Conservation (phyloP, 30 jellyfish, hydroid and myxozoan species). For the Pelagia noctiluca region DNA sequence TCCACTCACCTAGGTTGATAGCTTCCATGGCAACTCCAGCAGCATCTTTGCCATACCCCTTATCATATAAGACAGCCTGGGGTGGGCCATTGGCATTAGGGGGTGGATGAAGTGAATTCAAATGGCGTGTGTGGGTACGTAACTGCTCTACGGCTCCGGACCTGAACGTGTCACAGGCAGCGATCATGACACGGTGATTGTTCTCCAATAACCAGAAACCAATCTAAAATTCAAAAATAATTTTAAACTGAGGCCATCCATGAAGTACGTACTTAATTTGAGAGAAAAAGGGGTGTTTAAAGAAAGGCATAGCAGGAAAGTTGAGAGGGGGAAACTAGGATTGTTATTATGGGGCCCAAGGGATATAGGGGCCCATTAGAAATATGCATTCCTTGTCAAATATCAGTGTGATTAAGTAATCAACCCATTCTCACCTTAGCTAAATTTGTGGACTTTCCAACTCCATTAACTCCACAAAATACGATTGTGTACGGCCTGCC, state of each 20-base stretch:
- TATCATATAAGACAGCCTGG: conserved; percentile 81
- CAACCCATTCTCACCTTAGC: too few relatives aligned
- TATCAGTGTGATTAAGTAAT: too few relatives aligned
- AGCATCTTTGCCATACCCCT: conserved; percentile 99
- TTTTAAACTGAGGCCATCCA: too few relatives aligned
- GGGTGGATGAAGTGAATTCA: conserved; percentile 95
- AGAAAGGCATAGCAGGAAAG: neutral
- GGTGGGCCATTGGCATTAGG: conserved; percentile 82
- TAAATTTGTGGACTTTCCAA: conserved; percentile 98
- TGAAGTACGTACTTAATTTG: too few relatives aligned
- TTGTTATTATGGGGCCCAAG: too few relatives aligned
- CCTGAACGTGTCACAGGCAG: conserved; percentile 99
- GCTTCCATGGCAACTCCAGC: conserved; percentile 99
- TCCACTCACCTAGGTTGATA: conserved; percentile 80
- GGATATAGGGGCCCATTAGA: too few relatives aligned
- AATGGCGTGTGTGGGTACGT: conserved; percentile 94
- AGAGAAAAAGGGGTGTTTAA: too few relatives aligned
- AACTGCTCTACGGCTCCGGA: conserved; percentile 99
- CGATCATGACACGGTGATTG: conserved; percentile 97
- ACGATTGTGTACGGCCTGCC: conserved; percentile 93
- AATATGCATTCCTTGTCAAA: too few relatives aligned
- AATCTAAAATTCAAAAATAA: conserved; percentile 59
- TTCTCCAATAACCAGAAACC: conserved; percentile 96
- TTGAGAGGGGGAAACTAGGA: neutral
- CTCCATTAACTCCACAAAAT: conserved; percentile 99